These are phyloP conservation scores for Taurulus bubalis DNA, from an alignment of 2,113 vertebrate species.

Conservation along the genomic window DNA sequence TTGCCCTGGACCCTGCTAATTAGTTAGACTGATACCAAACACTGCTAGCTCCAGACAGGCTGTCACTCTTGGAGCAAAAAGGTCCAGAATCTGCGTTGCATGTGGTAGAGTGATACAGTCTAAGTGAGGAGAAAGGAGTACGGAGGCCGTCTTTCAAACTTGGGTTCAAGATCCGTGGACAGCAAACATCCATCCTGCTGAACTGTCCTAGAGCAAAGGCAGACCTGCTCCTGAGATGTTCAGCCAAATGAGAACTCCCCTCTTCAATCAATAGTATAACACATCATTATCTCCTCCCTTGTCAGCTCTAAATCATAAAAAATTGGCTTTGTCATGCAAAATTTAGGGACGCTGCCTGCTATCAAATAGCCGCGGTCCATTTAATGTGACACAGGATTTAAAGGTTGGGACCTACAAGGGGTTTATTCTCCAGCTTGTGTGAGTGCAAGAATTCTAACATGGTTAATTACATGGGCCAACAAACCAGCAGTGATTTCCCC, in stretches of 20 bases:
- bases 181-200: constrained; percentile 43
- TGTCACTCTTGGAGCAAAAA: constrained; percentile 32
- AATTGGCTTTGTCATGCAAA: constrained; percentile 30
- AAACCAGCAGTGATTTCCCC: constrained; percentile 68
- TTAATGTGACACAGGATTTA: constrained; percentile 37
- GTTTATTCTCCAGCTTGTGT: constrained; percentile 41
- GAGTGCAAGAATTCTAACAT: constrained; percentile 50
- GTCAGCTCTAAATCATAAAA: constrained; percentile 28
- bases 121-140: not conserved
- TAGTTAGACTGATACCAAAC: constrained; percentile 36
- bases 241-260: constrained; percentile 11
- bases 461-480: constrained; percentile 64
- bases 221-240: constrained; percentile 8
- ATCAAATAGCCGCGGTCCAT: constrained; percentile 5
- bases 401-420: constrained; percentile 13
- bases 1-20: constrained; percentile 46
- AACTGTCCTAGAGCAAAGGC: constrained; percentile 11
- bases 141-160: constrained; percentile 16
- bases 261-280: constrained; percentile 20
- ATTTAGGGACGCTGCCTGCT: not conserved
- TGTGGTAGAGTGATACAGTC: not conserved
- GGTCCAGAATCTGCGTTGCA: not conserved
- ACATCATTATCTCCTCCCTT: not conserved
- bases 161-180: constrained; percentile 26
- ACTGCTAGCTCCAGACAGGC: constrained; percentile 14